Evolutionary conservation across 2,888 invertebrate genomes (phyloP).

Genomic region (Apotomis betuletana): DNA sequence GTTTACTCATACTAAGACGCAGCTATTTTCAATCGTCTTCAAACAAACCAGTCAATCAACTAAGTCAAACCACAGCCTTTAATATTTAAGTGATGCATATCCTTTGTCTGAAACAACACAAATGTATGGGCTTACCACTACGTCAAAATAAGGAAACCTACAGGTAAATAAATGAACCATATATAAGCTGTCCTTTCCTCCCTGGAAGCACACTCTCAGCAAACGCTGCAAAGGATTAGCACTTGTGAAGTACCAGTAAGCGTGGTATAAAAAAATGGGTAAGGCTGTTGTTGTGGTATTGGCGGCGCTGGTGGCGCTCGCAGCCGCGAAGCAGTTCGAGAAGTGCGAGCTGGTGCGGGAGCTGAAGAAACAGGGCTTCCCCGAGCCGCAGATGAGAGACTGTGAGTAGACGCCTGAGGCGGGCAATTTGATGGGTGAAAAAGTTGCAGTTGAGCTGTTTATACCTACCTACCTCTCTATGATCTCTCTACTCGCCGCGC

Average conservation of each 20-base stretch:
- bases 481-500: too few species aligned
- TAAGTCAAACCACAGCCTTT: neutral
- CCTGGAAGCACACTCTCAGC: conserved; percentile 9
- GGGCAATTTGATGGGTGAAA: too few species aligned
- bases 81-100: neutral
- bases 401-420: conserved; percentile 28
- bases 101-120: conserved; percentile 1
- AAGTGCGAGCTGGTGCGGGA: conserved; percentile 46
- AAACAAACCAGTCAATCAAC: neutral
- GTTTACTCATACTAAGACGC: neutral
- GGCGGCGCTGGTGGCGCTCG: conserved; percentile 25
- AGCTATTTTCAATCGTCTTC: neutral
- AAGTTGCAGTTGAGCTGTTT: too few species aligned
- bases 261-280: neutral
- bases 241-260: neutral
- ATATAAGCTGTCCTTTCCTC: conserved; percentile 10
- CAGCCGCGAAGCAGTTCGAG: conserved; percentile 34
- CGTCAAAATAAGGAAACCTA: conserved; percentile 11
- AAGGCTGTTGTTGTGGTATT: neutral
- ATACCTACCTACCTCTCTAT: too few species aligned
- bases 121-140: neutral
- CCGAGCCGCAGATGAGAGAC: conserved; percentile 41
- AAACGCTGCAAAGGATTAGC: neutral
- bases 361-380: conserved; percentile 44
- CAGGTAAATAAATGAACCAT: conserved; percentile 15